Evolutionary conservation across 2,888 invertebrate species (phyloP).

Genomic region (Gymnosoma rotundatum): DNA sequence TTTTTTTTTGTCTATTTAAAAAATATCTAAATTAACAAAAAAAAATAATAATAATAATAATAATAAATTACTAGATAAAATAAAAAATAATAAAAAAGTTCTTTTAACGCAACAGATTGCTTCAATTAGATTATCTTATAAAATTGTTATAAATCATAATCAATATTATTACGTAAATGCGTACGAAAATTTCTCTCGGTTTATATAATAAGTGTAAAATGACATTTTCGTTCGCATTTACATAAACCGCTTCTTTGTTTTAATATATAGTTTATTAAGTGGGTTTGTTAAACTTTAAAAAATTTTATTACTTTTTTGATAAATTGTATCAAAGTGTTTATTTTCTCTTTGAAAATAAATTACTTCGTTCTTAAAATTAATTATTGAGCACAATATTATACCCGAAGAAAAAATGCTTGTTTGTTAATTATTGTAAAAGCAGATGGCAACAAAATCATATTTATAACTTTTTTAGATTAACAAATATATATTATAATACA

Average conservation of each 20-base stretch:
- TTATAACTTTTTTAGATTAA: background rate
- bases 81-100: background rate
- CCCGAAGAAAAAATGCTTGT: background rate
- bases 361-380: background rate
- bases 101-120: constrained; percentile 33
- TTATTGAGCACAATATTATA: background rate
- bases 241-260: too few relatives aligned
- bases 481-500: background rate
- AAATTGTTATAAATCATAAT: constrained; percentile 29
- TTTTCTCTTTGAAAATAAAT: background rate
- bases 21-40: constrained; percentile 28
- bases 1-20: constrained; percentile 34
- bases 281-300: too few relatives aligned
- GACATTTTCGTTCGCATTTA: too few relatives aligned
- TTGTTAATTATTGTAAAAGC: background rate
- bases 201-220: too few relatives aligned
- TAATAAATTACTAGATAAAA: too few relatives aligned
- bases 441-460: background rate
- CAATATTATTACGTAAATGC: too few relatives aligned
- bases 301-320: too few relatives aligned
- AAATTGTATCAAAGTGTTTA: too few relatives aligned
- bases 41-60: constrained; percentile 2
- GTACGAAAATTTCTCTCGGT: too few relatives aligned
- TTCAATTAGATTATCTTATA: constrained; percentile 54
- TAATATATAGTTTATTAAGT: too few relatives aligned